phyloP scores from a whole-genome alignment of 2,888 invertebrate species.

The Caenorhabditis imperialis region DNA sequence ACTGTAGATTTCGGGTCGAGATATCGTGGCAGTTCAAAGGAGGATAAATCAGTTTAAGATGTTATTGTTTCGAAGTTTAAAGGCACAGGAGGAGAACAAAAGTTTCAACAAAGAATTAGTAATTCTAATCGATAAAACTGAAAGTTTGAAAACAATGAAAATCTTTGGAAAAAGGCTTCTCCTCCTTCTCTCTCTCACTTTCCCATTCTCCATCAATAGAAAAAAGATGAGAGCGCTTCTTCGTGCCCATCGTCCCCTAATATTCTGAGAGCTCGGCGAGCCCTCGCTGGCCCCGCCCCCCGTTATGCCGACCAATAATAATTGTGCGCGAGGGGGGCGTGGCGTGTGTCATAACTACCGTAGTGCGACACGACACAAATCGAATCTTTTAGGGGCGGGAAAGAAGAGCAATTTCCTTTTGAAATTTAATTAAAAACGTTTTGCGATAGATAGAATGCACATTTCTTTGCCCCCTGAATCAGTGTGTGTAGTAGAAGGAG shows the following conservation, averaged over 20 bases:
- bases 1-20: no score
- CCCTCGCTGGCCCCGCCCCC: conserved; percentile 13
- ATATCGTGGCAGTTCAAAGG: no score
- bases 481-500: conserved; percentile 11
- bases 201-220: conserved; percentile 4
- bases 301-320: conserved; percentile 44
- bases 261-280: no score
- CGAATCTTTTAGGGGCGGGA: background rate
- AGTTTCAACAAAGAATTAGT: conserved; percentile 8
- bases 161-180: background rate
- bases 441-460: conserved; percentile 20
- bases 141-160: conserved; percentile 10
- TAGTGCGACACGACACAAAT: conserved; percentile 4
- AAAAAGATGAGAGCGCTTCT: background rate
- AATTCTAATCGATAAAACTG: background rate
- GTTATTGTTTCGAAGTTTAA: no score
- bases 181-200: conserved; percentile 18
- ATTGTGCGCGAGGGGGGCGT: conserved; percentile 23
- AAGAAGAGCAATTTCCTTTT: conserved; percentile 25
- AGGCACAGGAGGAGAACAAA: no score
- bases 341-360: conserved; percentile 33
- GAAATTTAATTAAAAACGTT: conserved; percentile 50
- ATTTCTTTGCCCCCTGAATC: no score
- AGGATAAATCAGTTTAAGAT: no score
- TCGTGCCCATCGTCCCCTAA: conserved; percentile 5